Percentiles rank a stretch among this genome's conserved stretches.
Evolutionary conservation across 2,797 vertebrate species (phyloP).

Genomic region (Sebastes vulpes): DNA sequence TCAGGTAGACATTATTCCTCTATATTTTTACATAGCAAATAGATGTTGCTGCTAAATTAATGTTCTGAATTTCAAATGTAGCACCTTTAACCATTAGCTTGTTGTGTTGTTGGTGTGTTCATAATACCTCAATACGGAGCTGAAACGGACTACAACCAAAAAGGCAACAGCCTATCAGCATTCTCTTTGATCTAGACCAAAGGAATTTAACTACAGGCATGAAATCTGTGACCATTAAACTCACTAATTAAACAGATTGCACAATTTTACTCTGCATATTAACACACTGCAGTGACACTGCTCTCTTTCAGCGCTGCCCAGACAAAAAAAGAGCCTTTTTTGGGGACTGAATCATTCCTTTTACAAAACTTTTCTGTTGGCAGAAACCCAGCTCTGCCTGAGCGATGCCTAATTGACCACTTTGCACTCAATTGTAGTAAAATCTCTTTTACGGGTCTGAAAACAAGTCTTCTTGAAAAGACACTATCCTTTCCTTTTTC

Average conservation of each 20-base stretch:
- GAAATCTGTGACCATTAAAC: background rate
- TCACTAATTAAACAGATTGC: background rate
- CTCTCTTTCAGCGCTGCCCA: background rate
- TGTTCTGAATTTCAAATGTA: background rate
- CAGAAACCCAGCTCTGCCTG: slow-evolving; percentile 16
- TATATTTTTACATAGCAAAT: background rate
- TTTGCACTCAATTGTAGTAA: slow-evolving; percentile 41
- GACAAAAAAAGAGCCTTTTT: background rate
- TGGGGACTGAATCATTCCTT: slow-evolving; percentile 19
- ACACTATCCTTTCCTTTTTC: background rate
- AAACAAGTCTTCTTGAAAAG: slow-evolving; percentile 22
- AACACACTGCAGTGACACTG: background rate
- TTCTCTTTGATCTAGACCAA: background rate
- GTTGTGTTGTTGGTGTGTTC: background rate
- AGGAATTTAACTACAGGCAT: background rate
- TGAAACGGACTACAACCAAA: background rate
- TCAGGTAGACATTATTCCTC: background rate
- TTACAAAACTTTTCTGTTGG: slow-evolving; percentile 32
- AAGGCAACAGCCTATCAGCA: background rate
- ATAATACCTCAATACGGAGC: background rate
- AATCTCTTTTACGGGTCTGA: slow-evolving; percentile 32
- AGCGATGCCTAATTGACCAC: slow-evolving; percentile 40
- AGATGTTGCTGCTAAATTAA: background rate
- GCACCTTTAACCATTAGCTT: background rate
- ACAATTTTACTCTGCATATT: background rate